Base-by-base conservation (phyloP, 2,888 invertebrate species). In the Petrolisthes cinctipes region DNA sequence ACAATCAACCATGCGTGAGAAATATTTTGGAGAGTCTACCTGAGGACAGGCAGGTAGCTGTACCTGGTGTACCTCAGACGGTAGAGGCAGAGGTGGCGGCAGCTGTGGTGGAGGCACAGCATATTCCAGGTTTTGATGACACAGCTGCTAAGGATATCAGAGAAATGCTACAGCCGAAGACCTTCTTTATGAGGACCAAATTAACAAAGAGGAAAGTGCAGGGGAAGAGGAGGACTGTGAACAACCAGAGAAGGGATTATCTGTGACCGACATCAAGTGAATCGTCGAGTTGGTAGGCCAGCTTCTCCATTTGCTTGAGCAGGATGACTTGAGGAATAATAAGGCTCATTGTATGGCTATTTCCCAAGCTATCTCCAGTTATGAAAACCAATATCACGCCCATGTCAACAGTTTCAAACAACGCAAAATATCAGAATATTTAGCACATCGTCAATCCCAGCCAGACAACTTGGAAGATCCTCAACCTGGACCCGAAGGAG, bases 1-100 rank as follows among this genome's bases (percentile, higher is more conserved):
- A 78, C 54, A 14, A 78, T 78, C 78, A 78, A 78, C 54, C 78
- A 78, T 54, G 78, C n/a, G n/a, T n/a, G n/a, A 51, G 78, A 53
- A 78, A 53, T 53, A 78, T 78, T 78, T 78, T 78, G 4, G 75
- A 71, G n/a, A 0, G 75, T 4, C 51, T 75, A 17, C 75, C 75
- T 75, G 23, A 75, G 75, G 78, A 78, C 78, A 9, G 53, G 14
- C 78, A 78, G 78, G 78, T 78, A 23, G 78, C 78, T 53, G 78
- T 78, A 6, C 53, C 54, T 54, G 54, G 54, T 54, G 53, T n/a
- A 61, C 66, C 66, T 61, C 17, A 61, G 4, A 61, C 66, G 17
- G 66, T 61, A 4, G 66, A 61, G 17, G 66, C 4, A 17, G 5
- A 5, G 66, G 66, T n/a, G n/a, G n/a, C n/a, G n/a, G n/a, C n/a